These are phyloP conservation scores for Choreutis nemorana DNA, from an alignment of 2,888 invertebrate species.

Conservation along the genomic window DNA sequence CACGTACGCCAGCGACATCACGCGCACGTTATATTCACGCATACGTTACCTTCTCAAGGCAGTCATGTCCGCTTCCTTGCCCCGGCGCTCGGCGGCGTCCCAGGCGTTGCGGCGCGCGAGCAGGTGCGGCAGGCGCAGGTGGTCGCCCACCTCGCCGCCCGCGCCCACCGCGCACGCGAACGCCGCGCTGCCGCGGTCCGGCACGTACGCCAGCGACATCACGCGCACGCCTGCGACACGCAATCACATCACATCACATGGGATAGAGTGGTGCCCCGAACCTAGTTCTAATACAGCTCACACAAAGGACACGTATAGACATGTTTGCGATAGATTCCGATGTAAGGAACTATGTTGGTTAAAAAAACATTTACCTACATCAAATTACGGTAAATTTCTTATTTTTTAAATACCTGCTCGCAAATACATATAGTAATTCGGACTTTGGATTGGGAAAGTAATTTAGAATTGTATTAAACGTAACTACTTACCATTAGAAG, in stretches of 20 bases:
- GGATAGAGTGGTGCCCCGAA: no score
- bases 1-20: constrained; percentile 88
- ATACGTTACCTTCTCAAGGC: constrained; percentile 46
- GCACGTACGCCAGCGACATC: constrained; percentile 73
- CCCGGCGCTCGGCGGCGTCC: constrained; percentile 44
- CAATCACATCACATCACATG: neutral
- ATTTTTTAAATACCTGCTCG: neutral
- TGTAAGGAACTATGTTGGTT: no score
- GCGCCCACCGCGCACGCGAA: constrained; percentile 88
- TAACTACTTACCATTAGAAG: constrained; percentile 60
- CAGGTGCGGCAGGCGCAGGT: constrained; percentile 86
- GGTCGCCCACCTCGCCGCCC: constrained; percentile 93
- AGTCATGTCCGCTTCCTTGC: constrained; percentile 53
- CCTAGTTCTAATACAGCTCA: no score
- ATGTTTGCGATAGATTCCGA: no score
- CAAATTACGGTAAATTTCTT: no score
- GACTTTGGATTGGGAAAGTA: no score
- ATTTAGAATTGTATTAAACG: neutral
- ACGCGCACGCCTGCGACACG: neutral
- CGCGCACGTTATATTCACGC: no score
- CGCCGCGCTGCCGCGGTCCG: constrained; percentile 83
- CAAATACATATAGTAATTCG: no score
- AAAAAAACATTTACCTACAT: no score
- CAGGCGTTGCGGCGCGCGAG: constrained; percentile 78
- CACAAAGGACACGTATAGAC: no score